Conservation (phyloP, 2,113 vertebrate genomes). For the Cephalopterus ornatus region DNA sequence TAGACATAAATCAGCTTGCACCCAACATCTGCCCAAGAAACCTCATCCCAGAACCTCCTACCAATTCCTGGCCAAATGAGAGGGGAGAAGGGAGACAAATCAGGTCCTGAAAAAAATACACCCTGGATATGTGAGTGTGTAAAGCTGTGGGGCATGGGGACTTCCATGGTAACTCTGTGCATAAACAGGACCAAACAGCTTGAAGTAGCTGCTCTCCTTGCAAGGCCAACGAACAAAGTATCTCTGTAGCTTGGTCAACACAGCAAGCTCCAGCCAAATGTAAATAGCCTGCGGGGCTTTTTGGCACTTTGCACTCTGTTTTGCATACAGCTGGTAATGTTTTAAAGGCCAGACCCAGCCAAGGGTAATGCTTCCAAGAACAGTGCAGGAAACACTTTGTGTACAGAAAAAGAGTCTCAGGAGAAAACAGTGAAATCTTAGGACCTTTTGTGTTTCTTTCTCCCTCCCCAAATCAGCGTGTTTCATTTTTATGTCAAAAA, state of each 20-base stretch:
- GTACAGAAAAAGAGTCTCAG: slow-evolving; percentile 18
- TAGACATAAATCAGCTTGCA: not conserved
- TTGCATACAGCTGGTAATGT: slow-evolving; percentile 67
- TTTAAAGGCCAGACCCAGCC: slow-evolving; percentile 50
- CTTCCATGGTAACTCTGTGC: slow-evolving; percentile 46
- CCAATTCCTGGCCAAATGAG: not conserved
- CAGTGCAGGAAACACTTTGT: slow-evolving; percentile 53
- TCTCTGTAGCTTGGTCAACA: slow-evolving; percentile 59
- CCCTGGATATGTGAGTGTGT: not conserved
- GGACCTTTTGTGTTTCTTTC: slow-evolving; percentile 31
- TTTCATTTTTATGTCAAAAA: not conserved
- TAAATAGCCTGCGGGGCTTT: slow-evolving; percentile 57
- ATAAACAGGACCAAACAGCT: slow-evolving; percentile 52
- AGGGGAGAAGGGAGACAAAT: not conserved
- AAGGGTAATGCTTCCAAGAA: slow-evolving; percentile 52
- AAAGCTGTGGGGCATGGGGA: not conserved
- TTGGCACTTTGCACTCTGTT: slow-evolving; percentile 47
- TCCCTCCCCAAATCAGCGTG: not conserved
- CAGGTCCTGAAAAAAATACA: not conserved
- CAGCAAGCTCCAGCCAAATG: slow-evolving; percentile 57
- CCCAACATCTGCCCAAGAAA: not conserved
- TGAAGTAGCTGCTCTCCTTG: slow-evolving; percentile 55
- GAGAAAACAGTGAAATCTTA: slow-evolving; percentile 52
- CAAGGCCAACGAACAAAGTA: slow-evolving; percentile 38
- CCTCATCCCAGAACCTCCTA: not conserved